These are phyloP conservation scores for Rhopalosiphum nymphaeae DNA, from an alignment of 2,888 invertebrate species.

Conservation along the genomic window DNA sequence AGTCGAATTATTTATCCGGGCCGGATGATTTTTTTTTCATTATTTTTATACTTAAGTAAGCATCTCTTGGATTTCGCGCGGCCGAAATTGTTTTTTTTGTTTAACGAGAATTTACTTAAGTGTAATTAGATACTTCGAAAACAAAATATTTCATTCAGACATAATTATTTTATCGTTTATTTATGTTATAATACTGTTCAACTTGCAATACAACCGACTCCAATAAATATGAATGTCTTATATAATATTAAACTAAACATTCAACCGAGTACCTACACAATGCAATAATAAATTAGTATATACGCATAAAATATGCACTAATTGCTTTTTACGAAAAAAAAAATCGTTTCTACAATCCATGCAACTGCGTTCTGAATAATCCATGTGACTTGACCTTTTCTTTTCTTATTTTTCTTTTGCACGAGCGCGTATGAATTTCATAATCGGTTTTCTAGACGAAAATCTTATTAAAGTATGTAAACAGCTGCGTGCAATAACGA, in stretches of 20 bases:
- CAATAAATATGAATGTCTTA: background rate
- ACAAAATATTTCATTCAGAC: background rate
- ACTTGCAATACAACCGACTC: background rate
- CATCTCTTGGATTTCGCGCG: background rate
- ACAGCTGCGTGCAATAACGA: background rate
- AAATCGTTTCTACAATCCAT: background rate
- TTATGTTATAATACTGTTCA: background rate
- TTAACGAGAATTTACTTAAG: background rate
- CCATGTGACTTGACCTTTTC: background rate
- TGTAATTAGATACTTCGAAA: slow-evolving; percentile 7
- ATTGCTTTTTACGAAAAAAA: slow-evolving; percentile 11
- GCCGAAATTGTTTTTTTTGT: background rate
- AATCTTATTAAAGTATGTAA: slow-evolving; percentile 1
- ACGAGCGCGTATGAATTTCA: background rate
- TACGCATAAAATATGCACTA: background rate
- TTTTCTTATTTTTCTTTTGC: background rate
- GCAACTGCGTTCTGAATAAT: background rate
- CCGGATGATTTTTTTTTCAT: background rate
- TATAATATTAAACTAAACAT: background rate
- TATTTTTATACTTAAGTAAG: background rate
- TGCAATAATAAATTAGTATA: background rate
- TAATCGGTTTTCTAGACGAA: background rate
- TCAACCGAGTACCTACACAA: background rate
- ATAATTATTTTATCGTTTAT: slow-evolving; percentile 8
- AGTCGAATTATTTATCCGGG: background rate